Base-by-base conservation (phyloP, 2,797 vertebrate genomes). In the Dermochelys coriacea region DNA sequence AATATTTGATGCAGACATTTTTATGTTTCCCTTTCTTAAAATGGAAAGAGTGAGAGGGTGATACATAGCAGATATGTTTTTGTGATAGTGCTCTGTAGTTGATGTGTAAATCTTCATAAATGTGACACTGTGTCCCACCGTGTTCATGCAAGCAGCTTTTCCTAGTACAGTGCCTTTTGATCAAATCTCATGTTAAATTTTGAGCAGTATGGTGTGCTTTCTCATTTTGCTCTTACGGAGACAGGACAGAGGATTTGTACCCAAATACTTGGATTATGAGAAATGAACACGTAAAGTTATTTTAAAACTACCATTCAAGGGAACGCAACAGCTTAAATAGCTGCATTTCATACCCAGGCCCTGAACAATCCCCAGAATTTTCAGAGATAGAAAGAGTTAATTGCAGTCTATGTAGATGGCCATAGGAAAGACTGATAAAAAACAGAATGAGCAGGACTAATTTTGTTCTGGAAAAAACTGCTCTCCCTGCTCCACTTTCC, bases 391-490 rank as follows among this genome's bases (percentile, higher is more conserved):
- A 61, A 93, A 96, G 88, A 37, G 29, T 51, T 37, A 89, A 84
- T 75, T 82, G 59, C 68, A 86, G 88, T 41, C 45, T 34, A 34
- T 34, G 31, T 34, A 34, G 6, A 37, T 5, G 41, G 75, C 68
- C 93, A 64, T 61, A 57, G 50, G 52, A 93, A 95, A 95, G 82
- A n/a, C 8, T 82, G 84, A 86, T 82, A 77, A 94, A 92, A 96
- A 90, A 80, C 90, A 93, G 85, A 12, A 75, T 79, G 92, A 92
- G 81, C 12, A 2, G 6, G 45, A 64, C 47, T 61, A 68, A 54
- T 87, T 96, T 92, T 89, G 87, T 88, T 96, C 94, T 87, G 34
- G 82, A 51, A 85, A 85, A 59, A 2, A 1, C 18, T 5, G 78
- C 47, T 54, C 11, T 87, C 2, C 9, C 54, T 64, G 12, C 19